These are phyloP conservation scores for Syrista parreyssii DNA, from an alignment of 2,888 invertebrate genomes.

Conservation along the genomic window DNA sequence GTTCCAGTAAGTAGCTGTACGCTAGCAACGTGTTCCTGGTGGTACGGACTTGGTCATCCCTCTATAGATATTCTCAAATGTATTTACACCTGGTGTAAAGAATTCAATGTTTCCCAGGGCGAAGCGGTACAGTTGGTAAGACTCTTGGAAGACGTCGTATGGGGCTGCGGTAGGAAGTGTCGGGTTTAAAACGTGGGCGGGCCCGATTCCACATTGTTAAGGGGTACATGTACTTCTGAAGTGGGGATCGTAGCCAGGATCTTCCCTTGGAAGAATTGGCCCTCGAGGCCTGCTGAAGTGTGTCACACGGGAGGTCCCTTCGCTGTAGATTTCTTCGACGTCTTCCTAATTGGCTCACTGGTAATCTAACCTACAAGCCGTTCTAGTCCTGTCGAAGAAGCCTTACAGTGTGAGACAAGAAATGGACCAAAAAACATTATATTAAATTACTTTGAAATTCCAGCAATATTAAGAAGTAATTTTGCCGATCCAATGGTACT, in stretches of 20 bases:
- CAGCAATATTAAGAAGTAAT: neutral
- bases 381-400: neutral
- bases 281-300: conserved; percentile 28
- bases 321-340: neutral
- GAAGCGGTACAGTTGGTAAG: neutral
- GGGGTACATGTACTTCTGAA: conserved; percentile 24
- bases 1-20: neutral
- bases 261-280: conserved; percentile 25
- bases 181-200: conserved; percentile 31
- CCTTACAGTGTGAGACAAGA: neutral
- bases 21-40: neutral
- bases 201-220: conserved; percentile 29
- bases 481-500: neutral
- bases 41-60: neutral
- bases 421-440: neutral
- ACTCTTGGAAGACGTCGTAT: neutral
- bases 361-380: neutral
- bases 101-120: neutral
- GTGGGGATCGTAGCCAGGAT: conserved; percentile 31
- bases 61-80: neutral
- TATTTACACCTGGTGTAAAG: neutral
- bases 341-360: neutral
- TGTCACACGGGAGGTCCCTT: conserved; percentile 27
- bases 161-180: neutral
- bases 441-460: neutral